phyloP scores from a whole-genome alignment of 37 sponge, comb jelly and placozoan genomes.

The Theonella swinhoei region DNA sequence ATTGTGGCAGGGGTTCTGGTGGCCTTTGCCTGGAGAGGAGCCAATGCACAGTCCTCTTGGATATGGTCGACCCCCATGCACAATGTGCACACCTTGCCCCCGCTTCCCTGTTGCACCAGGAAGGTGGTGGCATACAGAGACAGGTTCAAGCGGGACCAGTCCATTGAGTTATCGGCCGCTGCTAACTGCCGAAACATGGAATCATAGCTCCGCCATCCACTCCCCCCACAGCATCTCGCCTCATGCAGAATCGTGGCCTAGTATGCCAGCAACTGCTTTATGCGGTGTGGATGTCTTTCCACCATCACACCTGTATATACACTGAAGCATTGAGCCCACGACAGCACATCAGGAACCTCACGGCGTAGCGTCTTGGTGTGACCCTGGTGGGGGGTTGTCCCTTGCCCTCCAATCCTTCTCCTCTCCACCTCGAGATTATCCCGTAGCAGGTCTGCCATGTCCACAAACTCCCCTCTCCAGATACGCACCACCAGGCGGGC shows the following conservation, averaged over 20 bases:
- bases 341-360: background rate
- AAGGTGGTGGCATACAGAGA: background rate
- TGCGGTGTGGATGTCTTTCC: background rate
- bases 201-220: slow-evolving; percentile 3
- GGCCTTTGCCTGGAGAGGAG: background rate
- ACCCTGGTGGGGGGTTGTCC: background rate
- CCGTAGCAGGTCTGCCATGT: background rate
- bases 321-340: background rate
- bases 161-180: background rate
- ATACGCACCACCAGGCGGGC: background rate
- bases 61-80: background rate
- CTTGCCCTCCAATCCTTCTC: background rate
- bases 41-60: no score
- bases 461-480: background rate
- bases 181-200: background rate
- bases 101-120: background rate
- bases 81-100: background rate
- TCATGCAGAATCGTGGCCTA: background rate
- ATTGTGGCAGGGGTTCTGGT: background rate
- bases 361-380: background rate
- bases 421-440: background rate
- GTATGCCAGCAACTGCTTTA: background rate
- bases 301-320: background rate
- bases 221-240: background rate
- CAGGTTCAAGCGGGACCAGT: background rate